Conservation (phyloP, 2,888 invertebrate species). For the Villa cingulata region DNA sequence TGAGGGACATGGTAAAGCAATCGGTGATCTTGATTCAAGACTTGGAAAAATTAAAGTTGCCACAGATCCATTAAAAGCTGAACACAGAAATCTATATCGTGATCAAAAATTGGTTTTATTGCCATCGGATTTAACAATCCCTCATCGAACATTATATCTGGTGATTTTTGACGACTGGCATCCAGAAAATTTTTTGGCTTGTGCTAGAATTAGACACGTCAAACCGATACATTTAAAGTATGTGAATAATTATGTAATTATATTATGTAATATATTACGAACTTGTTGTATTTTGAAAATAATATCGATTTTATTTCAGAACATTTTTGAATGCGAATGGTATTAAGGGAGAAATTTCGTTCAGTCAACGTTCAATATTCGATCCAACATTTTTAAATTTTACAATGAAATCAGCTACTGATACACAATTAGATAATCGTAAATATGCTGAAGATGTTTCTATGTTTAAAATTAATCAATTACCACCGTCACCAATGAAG, state of each 20-base stretch:
- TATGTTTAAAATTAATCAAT: slow-evolving; percentile 54
- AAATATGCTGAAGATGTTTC: slow-evolving; percentile 61
- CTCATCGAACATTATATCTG: slow-evolving; percentile 62
- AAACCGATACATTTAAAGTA: slow-evolving; percentile 56
- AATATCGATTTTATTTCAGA: too few relatives aligned
- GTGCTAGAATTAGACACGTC: slow-evolving; percentile 63
- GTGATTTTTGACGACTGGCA: slow-evolving; percentile 68
- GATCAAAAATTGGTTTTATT: slow-evolving; percentile 58
- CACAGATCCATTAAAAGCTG: slow-evolving; percentile 44
- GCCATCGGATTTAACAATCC: slow-evolving; percentile 59
- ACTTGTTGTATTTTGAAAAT: neutral
- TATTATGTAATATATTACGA: neutral
- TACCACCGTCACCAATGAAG: slow-evolving; percentile 49
- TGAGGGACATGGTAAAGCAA: slow-evolving; percentile 49
- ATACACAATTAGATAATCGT: slow-evolving; percentile 53
- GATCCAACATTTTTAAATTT: slow-evolving; percentile 72
- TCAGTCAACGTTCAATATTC: slow-evolving; percentile 68
- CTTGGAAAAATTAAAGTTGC: slow-evolving; percentile 64
- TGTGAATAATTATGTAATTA: slow-evolving; percentile 25
- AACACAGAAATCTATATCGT: slow-evolving; percentile 41
- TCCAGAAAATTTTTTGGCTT: slow-evolving; percentile 62
- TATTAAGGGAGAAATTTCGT: slow-evolving; percentile 62
- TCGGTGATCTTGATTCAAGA: slow-evolving; percentile 66
- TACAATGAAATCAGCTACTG: slow-evolving; percentile 49
- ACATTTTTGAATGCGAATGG: slow-evolving; percentile 61